Base-by-base conservation (phyloP, 2,888 invertebrate genomes). In the Caradrina kadenii region DNA sequence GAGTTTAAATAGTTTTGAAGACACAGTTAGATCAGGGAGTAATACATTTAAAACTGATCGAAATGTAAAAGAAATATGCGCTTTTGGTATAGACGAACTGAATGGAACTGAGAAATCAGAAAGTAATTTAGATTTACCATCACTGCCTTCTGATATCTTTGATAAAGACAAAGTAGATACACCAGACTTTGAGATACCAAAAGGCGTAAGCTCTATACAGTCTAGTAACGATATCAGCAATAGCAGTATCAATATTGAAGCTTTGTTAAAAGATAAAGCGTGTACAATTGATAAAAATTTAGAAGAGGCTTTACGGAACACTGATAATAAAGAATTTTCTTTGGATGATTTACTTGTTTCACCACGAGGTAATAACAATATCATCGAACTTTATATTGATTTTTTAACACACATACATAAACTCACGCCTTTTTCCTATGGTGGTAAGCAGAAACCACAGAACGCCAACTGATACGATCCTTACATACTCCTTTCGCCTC, bases 271-370 rank as follows among this genome's bases (percentile, higher is more conserved):
- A 75, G 76, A 79, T 31, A 79, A 82, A 50, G 63, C 84, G 66
- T 92, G 92, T 80, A 80, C 85, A 15, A 93, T 94, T 63, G 93
- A 94, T 69, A 91, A 81, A 71, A 94, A 94, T 80, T 85, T 95
- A 65, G 90, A 92, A 56, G 86, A 87, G 59, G 94, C 93, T 5
- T 86, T 94, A 68, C 87, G 89, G 66, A 86, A 91, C 84, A 85
- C 85, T 7, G 79, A 81, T 35, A 88, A 86, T 67, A 75, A 89
- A 54, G 85, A 90, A 55, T 87, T 91, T 69, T 85, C 85, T 39
- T 82, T 95, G 17, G 90, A 93, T 26, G 90, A 91, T 58, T 75
- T 96, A 61, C 81, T 95, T 54, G 81, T 83, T 50, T 91, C 94
- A 17, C 93, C 94, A 42, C 85, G 86, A 87, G 91, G 93, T 93